phyloP scores from a whole-genome alignment of 2,113 vertebrate genomes.

The Pundamilia nyererei region DNA sequence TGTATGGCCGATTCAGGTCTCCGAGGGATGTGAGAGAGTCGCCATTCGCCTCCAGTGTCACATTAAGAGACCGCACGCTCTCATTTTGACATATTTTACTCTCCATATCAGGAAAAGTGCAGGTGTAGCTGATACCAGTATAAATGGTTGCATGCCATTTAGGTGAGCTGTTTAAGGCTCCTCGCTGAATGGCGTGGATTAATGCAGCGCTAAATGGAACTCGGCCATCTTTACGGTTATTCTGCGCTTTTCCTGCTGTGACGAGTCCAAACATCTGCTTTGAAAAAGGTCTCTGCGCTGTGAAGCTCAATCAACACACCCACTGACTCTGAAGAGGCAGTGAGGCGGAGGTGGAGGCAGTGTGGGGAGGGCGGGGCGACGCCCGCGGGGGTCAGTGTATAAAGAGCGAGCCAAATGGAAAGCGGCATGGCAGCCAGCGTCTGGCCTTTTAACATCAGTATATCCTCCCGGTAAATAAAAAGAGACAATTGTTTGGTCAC shows the following conservation, averaged over 20 bases:
- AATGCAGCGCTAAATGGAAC: neutral
- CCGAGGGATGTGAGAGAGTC: neutral
- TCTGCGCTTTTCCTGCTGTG: neutral
- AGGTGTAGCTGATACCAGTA: neutral
- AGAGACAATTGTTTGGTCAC: constrained; percentile 40
- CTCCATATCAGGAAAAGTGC: neutral
- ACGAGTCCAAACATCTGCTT: neutral
- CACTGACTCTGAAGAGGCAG: neutral
- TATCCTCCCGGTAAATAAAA: constrained; percentile 23
- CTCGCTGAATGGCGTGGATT: neutral
- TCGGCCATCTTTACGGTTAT: neutral
- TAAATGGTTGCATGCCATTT: neutral
- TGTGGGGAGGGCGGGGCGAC: neutral
- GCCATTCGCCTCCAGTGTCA: neutral
- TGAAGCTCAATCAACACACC: constrained; percentile 19
- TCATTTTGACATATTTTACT: neutral
- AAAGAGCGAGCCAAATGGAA: constrained; percentile 16
- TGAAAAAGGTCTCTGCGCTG: neutral
- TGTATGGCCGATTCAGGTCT: neutral
- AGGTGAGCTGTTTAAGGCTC: neutral
- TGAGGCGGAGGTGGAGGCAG: neutral
- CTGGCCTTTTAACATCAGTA: constrained; percentile 33
- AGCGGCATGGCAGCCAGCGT: neutral
- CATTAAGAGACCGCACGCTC: neutral
- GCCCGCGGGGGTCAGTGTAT: neutral